Base-by-base conservation (phyloP, 2,888 invertebrate genomes). In the Ophion slaviceki region DNA sequence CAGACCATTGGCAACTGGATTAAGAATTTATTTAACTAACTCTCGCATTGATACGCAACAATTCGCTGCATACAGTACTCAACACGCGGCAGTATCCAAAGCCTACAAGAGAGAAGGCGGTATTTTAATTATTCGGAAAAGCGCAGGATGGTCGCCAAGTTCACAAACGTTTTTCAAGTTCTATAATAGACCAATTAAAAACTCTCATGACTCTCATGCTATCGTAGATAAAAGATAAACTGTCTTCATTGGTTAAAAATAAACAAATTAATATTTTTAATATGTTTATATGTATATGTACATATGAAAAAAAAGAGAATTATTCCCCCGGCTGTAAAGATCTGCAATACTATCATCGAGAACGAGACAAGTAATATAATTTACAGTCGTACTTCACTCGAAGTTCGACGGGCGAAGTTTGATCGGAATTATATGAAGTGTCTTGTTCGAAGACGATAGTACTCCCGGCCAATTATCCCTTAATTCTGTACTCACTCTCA, bases 1-100 rank as follows among this genome's bases (percentile, higher is more conserved):
- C 82, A 86, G 47, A 81, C 61, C n/a, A 62, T 86, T 2, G 71
- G 77, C 10, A 47, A 75, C 45, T 86, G 84, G 84, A 74, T 81
- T 6, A 86, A 81, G 62, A 20, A 14, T 8, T 45, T 62, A 6
- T 62, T 57, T 68, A 47, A 66, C 71, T 71, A 57, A 53, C 32
- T 28, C 32, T 32, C 36, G 32, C 57, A n/a, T 57, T 17, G 14
- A 57, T 57, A 71, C 57, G 17, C 32, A 71, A n/a, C 53, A 57
- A 28, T 71, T 71, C 40, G 17, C 57, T 40, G 71, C 71, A 32
- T 32, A 57, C 32, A 71, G 57, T 57, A 71, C 71, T 11, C 8
- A 28, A 57, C 70, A 71, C 17, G 57, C 53, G 6, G 53, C 70
- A 57, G 40, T 40, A 11, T 66, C 36, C 24, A n/a, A 0, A 24